phyloP scores from a whole-genome alignment of 2,113 vertebrate genomes.

The Meles meles region DNA sequence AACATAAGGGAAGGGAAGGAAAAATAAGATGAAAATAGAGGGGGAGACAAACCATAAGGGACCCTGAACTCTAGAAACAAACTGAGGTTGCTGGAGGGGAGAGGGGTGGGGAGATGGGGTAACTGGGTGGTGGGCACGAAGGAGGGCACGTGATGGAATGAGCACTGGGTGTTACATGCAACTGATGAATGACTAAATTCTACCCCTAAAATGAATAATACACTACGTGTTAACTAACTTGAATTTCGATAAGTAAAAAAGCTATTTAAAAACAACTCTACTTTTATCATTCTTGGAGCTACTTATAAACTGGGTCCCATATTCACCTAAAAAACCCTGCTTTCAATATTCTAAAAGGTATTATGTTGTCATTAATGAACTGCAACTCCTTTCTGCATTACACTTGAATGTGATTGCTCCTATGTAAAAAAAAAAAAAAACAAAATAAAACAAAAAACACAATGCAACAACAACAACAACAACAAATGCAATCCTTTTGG shows the following conservation, averaged over 20 bases:
- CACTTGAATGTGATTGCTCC: neutral
- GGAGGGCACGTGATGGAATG: neutral
- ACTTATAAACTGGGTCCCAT: neutral
- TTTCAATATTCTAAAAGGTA: neutral
- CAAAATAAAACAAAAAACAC: constrained; percentile 29
- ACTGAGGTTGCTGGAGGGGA: neutral
- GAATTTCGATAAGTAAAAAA: neutral
- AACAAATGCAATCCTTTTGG: no score
- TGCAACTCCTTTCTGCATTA: neutral
- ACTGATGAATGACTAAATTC: neutral
- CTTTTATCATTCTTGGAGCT: neutral
- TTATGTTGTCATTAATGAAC: neutral
- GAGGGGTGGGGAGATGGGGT: neutral
- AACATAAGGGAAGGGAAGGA: neutral
- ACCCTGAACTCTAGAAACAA: neutral
- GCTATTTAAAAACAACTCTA: neutral
- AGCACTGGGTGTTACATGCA: neutral
- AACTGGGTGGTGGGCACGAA: neutral
- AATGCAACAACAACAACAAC: no score
- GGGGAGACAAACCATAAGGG: neutral
- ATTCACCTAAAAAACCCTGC: neutral
- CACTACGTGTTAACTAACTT: neutral
- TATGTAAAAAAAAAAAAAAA: neutral
- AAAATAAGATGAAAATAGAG: neutral
- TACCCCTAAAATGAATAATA: neutral